Evolutionary conservation across 2,113 vertebrate genomes (phyloP).

Genomic region (Hyla sarda): DNA sequence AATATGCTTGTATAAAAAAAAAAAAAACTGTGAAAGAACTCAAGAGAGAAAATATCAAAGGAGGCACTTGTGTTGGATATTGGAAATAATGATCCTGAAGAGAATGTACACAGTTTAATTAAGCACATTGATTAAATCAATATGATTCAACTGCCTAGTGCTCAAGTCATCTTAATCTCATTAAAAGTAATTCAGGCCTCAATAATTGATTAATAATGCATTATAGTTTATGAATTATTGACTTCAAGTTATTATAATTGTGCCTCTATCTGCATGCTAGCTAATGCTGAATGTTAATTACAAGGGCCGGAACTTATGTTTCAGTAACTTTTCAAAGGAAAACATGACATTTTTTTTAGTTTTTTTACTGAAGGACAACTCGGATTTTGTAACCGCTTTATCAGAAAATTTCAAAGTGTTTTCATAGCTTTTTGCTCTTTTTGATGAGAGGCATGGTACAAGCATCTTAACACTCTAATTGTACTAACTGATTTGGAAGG

Average conservation of each 20-base stretch:
- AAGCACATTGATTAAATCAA: constrained; percentile 81
- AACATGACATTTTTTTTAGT: constrained; percentile 63
- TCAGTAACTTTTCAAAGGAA: constrained; percentile 66
- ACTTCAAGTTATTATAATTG: constrained; percentile 75
- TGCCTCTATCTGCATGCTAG: constrained; percentile 65
- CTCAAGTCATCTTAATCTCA: constrained; percentile 80
- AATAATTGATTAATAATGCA: constrained; percentile 85
- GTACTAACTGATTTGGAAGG: constrained; percentile 53
- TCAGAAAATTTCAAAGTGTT: constrained; percentile 45
- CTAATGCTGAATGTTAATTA: constrained; percentile 74
- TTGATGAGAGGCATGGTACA: constrained; percentile 24
- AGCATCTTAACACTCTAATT: constrained; percentile 34
- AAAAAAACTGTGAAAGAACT: constrained; percentile 57
- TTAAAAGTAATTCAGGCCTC: constrained; percentile 78
- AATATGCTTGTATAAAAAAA: constrained; percentile 32
- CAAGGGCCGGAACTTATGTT: constrained; percentile 62
- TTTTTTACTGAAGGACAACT: constrained; percentile 63
- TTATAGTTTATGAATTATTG: constrained; percentile 82
- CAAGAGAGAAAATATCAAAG: constrained; percentile 62
- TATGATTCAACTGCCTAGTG: constrained; percentile 74
- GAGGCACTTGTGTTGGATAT: constrained; percentile 64
- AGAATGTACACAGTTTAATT: constrained; percentile 79
- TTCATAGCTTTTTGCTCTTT: constrained; percentile 45
- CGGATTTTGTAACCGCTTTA: constrained; percentile 66
- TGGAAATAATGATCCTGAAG: constrained; percentile 74